A percentile compares a stretch with the other conserved stretches of the same genome.
Conservation (phyloP, 2,113 vertebrate genomes). For the Hystrix brachyura region DNA sequence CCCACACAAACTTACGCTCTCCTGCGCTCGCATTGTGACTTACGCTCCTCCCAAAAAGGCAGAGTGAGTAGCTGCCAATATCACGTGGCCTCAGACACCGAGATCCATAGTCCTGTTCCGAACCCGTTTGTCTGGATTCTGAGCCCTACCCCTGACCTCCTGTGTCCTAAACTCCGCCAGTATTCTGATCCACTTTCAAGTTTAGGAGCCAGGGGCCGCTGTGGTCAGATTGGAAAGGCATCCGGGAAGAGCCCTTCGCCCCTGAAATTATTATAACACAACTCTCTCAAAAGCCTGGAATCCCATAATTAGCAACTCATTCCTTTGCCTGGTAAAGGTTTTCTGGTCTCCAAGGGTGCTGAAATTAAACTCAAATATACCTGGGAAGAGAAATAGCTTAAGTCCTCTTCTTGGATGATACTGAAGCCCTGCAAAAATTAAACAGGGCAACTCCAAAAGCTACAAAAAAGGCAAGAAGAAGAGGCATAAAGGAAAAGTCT, state of each 20-base stretch:
- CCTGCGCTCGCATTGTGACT: not conserved
- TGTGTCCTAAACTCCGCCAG: not conserved
- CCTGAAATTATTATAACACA: conserved; percentile 63
- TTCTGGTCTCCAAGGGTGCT: conserved; percentile 46
- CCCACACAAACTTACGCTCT: accelerated
- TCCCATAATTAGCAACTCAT: conserved; percentile 60
- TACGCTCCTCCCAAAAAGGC: not conserved
- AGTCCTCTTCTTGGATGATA: not conserved
- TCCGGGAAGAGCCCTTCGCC: conserved; percentile 53
- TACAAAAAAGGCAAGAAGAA: not conserved
- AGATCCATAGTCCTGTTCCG: not conserved
- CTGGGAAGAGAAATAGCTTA: conserved; percentile 33
- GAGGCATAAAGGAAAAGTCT: not conserved
- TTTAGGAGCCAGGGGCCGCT: conserved; percentile 18
- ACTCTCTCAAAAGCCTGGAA: conserved; percentile 51
- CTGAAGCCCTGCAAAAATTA: conserved; percentile 50
- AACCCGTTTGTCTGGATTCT: not conserved
- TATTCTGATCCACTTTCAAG: not conserved
- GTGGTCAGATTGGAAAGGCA: conserved; percentile 32
- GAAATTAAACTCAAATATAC: conserved; percentile 67
- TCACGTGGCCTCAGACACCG: not conserved
- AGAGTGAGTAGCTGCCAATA: not conserved
- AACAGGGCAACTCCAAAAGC: not conserved
- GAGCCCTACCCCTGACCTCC: not conserved
- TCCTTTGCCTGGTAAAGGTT: conserved; percentile 64